phyloP scores from a whole-genome alignment of 2,888 invertebrate species.

The Arctia plantaginis region DNA sequence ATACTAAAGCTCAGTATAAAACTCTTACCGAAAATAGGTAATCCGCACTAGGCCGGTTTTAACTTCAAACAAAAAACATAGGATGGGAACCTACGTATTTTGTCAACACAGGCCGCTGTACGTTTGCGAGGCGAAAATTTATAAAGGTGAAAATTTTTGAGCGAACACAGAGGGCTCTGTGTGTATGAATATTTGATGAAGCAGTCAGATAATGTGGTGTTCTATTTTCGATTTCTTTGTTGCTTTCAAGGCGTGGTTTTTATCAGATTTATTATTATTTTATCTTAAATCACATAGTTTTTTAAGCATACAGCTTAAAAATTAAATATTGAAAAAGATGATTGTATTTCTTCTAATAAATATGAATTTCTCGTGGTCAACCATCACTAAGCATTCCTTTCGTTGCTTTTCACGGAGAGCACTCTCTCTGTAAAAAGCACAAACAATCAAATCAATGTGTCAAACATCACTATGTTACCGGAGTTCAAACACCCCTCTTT shows the following conservation, averaged over 20 bases:
- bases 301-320: background rate
- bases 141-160: slow-evolving; percentile 58
- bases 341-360: no score
- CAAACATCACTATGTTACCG: no score
- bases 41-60: background rate
- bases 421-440: no score
- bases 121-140: slow-evolving; percentile 48
- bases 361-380: no score
- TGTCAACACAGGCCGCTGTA: slow-evolving; percentile 58
- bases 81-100: slow-evolving; percentile 31
- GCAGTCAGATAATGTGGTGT: slow-evolving; percentile 49
- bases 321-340: no score
- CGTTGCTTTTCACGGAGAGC: no score
- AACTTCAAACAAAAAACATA: slow-evolving; percentile 7
- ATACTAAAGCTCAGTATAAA: slow-evolving; percentile 1
- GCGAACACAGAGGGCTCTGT: slow-evolving; percentile 44
- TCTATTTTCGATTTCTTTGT: slow-evolving; percentile 27
- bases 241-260: slow-evolving; percentile 11
- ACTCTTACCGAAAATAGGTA: slow-evolving; percentile 3
- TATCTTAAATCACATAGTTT: background rate
- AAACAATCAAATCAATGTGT: no score
- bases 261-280: background rate
- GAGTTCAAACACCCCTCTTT: no score
- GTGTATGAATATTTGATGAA: slow-evolving; percentile 61
- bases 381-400: no score